These are phyloP conservation scores for Oscheius myriophilus DNA, from an alignment of 2,888 invertebrate genomes.

Conservation along the genomic window DNA sequence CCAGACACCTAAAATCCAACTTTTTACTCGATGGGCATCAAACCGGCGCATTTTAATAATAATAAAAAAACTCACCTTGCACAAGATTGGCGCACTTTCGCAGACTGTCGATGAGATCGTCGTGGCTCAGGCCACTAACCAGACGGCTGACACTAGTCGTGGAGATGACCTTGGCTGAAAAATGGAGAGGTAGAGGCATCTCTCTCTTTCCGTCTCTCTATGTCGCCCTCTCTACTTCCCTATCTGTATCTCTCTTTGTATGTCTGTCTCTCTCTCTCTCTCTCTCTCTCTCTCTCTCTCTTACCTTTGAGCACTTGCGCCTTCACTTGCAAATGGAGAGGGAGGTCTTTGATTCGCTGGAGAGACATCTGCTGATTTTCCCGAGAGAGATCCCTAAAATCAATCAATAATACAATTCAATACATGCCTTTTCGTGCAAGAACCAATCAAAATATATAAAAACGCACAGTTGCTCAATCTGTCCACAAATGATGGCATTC, in stretches of 20 bases:
- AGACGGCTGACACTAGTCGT: conserved; percentile 35
- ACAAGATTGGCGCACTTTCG: conserved; percentile 40
- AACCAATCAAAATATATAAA: background rate
- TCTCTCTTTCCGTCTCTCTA: background rate
- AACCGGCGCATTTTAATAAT: background rate
- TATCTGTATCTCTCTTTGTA: too few species aligned
- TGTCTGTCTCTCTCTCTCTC: too few species aligned
- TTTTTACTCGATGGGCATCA: background rate
- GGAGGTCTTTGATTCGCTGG: conserved; percentile 41
- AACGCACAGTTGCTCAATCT: conserved; percentile 41
- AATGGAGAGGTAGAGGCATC: too few species aligned
- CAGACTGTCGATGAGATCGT: conserved; percentile 29
- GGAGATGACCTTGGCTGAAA: conserved; percentile 39
- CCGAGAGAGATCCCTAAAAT: conserved; percentile 16
- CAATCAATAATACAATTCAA: background rate
- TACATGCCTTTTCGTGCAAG: background rate
- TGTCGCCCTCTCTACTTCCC: too few species aligned
- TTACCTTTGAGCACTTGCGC: conserved; percentile 46
- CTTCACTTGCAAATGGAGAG: conserved; percentile 36
- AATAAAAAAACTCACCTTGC: conserved; percentile 15
- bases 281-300: background rate
- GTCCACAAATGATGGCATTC: conserved; percentile 43
- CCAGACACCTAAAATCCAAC: conserved; percentile 41
- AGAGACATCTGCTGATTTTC: conserved; percentile 42
- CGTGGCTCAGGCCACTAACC: conserved; percentile 9